Conservation (phyloP, 1,140 invertebrate genomes). For the Dermatophagoides farinae region DNA sequence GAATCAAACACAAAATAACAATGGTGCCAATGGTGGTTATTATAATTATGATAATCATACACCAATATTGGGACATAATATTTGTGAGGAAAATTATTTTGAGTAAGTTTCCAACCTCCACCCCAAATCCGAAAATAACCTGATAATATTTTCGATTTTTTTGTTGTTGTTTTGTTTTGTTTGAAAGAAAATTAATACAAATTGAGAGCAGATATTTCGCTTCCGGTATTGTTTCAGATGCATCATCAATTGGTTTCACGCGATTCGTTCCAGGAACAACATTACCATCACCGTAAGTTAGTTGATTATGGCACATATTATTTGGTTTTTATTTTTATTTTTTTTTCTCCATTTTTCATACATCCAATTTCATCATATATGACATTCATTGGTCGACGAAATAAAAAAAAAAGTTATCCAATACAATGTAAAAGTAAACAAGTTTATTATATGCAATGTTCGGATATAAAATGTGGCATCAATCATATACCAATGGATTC, state of each 20-base stretch:
- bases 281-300: not conserved
- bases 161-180: not conserved
- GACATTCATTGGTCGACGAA: no score
- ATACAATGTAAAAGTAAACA: not conserved
- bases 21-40: not conserved
- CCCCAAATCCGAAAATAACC: no score
- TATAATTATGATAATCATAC: constrained; percentile 6
- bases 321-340: not conserved
- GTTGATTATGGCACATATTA: not conserved
- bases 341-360: not conserved
- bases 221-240: no score
- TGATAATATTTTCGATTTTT: no score
- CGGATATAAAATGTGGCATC: constrained; percentile 1
- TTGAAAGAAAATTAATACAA: not conserved
- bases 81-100: not conserved
- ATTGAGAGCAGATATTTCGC: not conserved
- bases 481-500: no score
- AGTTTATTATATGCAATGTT: not conserved
- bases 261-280: not conserved
- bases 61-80: constrained; percentile 2
- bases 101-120: no score
- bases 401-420: not conserved
- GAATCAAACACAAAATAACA: not conserved
- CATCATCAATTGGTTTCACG: not conserved
- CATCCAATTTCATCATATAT: no score